Percentiles rank a stretch among this genome's conserved stretches.
Conservation (phyloP, 1,140 invertebrate genomes). For the Bursaphelenchus mucronatus region DNA sequence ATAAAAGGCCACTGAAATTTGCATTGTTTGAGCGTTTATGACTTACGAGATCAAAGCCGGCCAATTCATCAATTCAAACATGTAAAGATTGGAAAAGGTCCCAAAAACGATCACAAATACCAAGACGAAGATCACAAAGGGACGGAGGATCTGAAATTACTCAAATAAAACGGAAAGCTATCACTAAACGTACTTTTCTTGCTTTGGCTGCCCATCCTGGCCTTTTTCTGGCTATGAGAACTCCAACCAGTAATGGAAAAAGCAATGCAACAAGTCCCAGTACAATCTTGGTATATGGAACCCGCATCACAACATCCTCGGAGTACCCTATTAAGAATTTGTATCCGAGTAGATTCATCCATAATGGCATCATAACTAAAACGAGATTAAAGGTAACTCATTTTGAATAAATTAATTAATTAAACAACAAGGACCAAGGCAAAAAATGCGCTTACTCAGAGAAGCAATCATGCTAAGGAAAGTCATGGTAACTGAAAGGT, state of each 20-base stretch:
- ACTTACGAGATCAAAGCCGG: constrained; percentile 53
- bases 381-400: background rate
- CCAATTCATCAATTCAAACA: constrained; percentile 80
- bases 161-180: constrained; percentile 16
- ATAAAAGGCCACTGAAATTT: constrained; percentile 70
- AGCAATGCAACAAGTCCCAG: constrained; percentile 74
- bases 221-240: constrained; percentile 63
- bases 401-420: too few species aligned
- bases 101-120: constrained; percentile 85
- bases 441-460: constrained; percentile 68
- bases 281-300: constrained; percentile 78
- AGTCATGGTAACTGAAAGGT: constrained; percentile 86
- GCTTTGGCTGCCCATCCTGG: constrained; percentile 68
- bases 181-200: constrained; percentile 61
- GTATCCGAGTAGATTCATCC: constrained; percentile 85
- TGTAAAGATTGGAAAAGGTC: constrained; percentile 79
- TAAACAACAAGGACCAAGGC: background rate
- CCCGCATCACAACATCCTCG: constrained; percentile 66
- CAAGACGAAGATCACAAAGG: constrained; percentile 76
- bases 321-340: constrained; percentile 68
- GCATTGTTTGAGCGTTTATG: constrained; percentile 27
- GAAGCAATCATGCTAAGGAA: constrained; percentile 78
- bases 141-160: constrained; percentile 71
- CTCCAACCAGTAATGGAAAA: constrained; percentile 76
- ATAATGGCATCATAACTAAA: constrained; percentile 85